These are phyloP conservation scores for Cuniculus paca DNA, from an alignment of 2,797 vertebrate species.

Conservation along the genomic window DNA sequence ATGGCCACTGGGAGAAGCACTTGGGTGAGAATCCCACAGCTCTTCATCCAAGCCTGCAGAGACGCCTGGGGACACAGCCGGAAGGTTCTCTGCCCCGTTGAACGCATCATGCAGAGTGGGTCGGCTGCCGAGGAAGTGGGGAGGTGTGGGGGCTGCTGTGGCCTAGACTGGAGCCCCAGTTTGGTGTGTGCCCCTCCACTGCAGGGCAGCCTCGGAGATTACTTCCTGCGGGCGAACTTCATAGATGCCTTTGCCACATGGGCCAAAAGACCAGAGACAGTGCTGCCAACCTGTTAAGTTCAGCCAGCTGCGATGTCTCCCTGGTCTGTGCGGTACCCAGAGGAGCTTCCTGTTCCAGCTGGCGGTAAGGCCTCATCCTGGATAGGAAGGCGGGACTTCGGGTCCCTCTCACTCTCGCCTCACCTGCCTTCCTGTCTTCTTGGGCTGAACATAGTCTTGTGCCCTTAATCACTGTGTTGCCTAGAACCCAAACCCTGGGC, in stretches of 20 bases:
- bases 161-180: too few species aligned
- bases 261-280: neutral
- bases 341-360: neutral
- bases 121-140: neutral
- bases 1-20: neutral
- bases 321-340: neutral
- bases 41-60: neutral
- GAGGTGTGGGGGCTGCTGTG: neutral
- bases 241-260: neutral
- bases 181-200: neutral
- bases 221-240: neutral
- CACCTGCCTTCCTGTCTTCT: neutral
- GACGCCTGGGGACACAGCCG: too few species aligned
- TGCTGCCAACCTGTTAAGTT: accelerated
- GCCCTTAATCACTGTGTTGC: neutral
- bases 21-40: neutral
- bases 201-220: neutral
- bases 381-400: neutral
- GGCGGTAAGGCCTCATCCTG: neutral
- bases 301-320: accelerated
- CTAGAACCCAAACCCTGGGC: neutral
- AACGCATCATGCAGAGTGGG: neutral
- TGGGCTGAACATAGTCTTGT: neutral
- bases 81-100: neutral
- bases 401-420: neutral